Percentiles rank a stretch among this genome's conserved stretches.
phyloP scores from a whole-genome alignment of 2,888 invertebrate genomes.

The Heteromyza rotundicornis region DNA sequence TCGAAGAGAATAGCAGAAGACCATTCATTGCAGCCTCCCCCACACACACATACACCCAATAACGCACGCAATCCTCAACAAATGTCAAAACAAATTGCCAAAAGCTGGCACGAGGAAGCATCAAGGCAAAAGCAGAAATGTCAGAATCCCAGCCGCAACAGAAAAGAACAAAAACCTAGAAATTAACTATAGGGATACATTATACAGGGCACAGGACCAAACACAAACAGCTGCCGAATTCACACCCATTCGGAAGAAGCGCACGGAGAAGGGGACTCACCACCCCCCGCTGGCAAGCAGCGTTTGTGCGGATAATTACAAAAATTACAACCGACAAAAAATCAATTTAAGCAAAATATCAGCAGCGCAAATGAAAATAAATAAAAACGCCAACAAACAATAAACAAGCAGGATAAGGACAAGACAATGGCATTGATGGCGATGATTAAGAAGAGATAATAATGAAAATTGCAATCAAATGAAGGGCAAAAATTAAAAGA shows the following conservation, averaged over 20 bases:
- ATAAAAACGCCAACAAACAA: background rate
- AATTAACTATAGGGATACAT: background rate
- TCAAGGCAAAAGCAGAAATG: conserved; percentile 43
- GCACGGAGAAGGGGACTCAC: background rate
- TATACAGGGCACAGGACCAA: background rate
- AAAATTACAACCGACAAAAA: conserved; percentile 3
- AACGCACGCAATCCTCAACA: conserved; percentile 21
- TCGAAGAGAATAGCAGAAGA: conserved; percentile 11
- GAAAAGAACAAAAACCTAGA: background rate
- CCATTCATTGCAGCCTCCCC: background rate
- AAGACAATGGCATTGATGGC: background rate
- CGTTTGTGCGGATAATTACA: background rate
- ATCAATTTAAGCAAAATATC: conserved; percentile 7
- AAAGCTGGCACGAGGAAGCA: background rate
- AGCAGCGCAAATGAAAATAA: conserved; percentile 1
- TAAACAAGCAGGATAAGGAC: background rate
- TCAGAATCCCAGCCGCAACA: conserved; percentile 47
- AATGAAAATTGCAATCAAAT: background rate
- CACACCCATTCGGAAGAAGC: background rate
- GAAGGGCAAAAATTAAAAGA: conserved; percentile 7
- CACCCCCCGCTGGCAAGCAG: background rate
- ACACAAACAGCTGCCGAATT: conserved; percentile 5
- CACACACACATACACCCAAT: no score
- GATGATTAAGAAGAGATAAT: background rate
- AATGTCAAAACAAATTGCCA: conserved; percentile 30